These are phyloP conservation scores for Oenanthe melanoleuca DNA, from an alignment of 2,113 vertebrate species.

Conservation along the genomic window DNA sequence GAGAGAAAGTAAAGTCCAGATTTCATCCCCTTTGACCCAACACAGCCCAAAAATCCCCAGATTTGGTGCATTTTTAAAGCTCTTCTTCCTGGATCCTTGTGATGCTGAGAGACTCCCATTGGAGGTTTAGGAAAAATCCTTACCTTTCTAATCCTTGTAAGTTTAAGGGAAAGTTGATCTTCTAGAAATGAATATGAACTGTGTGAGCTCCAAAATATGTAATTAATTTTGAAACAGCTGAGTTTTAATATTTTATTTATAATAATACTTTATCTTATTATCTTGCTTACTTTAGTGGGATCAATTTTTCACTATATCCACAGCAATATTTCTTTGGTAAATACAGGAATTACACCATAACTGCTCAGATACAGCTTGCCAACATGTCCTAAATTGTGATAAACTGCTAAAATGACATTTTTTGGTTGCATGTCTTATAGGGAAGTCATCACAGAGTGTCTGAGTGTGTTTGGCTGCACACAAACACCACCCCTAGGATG, in stretches of 20 bases:
- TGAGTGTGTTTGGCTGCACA: background rate
- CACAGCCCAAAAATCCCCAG: fast-evolving
- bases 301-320: background rate
- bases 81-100: background rate
- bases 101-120: background rate
- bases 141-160: background rate
- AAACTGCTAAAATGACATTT: background rate
- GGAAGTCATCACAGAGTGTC: background rate
- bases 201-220: background rate
- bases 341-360: background rate
- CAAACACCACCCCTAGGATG: background rate
- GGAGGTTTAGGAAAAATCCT: background rate
- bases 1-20: background rate
- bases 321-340: background rate
- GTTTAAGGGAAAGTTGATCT: background rate
- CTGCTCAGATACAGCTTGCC: background rate
- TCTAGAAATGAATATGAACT: background rate
- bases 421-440: too few species aligned
- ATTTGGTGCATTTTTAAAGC: background rate
- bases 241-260: background rate
- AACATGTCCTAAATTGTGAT: background rate
- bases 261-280: background rate
- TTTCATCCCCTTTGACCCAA: background rate
- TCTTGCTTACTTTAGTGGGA: background rate
- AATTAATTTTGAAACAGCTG: background rate